A percentile compares a stretch with the other conserved stretches of the same genome.
phyloP scores from a whole-genome alignment of 2,113 vertebrate species.

The Sorex araneus region DNA sequence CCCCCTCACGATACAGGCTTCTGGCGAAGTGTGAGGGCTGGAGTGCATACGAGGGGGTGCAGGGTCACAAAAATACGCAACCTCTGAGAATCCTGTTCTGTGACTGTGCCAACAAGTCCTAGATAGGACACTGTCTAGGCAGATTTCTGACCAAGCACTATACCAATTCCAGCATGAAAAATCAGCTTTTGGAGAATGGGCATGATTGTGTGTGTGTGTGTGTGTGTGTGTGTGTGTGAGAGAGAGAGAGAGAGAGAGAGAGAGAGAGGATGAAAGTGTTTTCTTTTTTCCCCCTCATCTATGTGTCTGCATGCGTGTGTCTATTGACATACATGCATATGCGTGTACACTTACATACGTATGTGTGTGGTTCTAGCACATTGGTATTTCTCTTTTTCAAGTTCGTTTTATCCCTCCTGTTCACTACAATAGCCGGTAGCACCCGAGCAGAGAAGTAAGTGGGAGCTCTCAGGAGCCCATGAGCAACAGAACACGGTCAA shows the following conservation, averaged over 20 bases:
- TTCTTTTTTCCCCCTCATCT: not conserved
- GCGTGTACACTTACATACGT: not conserved
- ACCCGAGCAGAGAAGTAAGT: not conserved
- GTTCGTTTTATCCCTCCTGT: accelerated
- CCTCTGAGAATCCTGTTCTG: not conserved
- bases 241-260: no score
- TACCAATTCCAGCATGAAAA: not conserved
- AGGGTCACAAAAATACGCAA: not conserved
- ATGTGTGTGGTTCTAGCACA: not conserved
- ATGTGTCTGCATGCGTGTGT: not conserved
- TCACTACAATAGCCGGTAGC: not conserved
- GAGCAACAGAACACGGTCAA: not conserved
- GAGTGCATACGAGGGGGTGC: no score
- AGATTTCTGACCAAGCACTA: no score
- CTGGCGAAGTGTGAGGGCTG: not conserved
- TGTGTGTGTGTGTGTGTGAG: no score
- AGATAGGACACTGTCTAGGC: no score
- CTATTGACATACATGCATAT: no score
- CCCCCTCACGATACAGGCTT: no score
- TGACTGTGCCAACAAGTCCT: not conserved
- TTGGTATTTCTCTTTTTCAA: not conserved
- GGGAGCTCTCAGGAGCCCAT: not conserved
- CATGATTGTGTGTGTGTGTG: not conserved
- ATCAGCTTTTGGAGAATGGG: not conserved
- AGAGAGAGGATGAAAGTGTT: no score